Conservation (phyloP, 1,140 invertebrate genomes). For the Drosophila sturtevanti region DNA sequence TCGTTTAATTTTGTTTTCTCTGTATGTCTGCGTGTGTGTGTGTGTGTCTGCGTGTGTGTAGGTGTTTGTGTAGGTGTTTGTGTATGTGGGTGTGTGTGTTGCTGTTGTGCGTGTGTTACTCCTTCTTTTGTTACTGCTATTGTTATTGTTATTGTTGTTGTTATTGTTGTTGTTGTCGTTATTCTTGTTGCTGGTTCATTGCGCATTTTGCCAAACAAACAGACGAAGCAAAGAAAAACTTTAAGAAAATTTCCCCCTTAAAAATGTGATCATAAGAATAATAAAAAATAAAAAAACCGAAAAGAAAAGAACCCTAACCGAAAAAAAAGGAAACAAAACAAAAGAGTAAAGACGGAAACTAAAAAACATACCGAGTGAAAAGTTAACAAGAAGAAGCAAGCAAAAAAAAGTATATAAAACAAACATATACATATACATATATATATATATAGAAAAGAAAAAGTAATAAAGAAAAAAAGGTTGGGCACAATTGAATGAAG, state of each 20-base stretch:
- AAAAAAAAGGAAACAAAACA: not conserved
- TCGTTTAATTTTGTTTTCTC: not conserved
- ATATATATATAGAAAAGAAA: not conserved
- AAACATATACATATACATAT: no score
- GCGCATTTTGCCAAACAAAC: slow-evolving; percentile 6
- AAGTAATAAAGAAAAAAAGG: not conserved
- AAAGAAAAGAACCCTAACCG: not conserved
- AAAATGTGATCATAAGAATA: slow-evolving; percentile 9
- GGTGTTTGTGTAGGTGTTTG: not conserved
- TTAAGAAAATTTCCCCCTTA: not conserved
- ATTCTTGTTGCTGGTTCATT: slow-evolving; percentile 2
- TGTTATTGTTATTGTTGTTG: not conserved
- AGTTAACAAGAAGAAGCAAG: not conserved
- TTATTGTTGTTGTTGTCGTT: not conserved
- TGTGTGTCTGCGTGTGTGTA: not conserved
- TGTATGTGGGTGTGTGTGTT: not conserved
- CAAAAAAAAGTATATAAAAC: no score
- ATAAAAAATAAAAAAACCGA: not conserved
- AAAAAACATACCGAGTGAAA: not conserved
- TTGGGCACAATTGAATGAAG: not conserved
- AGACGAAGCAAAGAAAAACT: not conserved
- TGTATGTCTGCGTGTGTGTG: not conserved
- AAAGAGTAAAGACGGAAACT: not conserved
- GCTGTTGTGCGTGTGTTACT: not conserved
- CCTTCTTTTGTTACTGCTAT: not conserved